These are phyloP conservation scores for Myathropa florea DNA, from an alignment of 2,888 invertebrate genomes.

Conservation along the genomic window DNA sequence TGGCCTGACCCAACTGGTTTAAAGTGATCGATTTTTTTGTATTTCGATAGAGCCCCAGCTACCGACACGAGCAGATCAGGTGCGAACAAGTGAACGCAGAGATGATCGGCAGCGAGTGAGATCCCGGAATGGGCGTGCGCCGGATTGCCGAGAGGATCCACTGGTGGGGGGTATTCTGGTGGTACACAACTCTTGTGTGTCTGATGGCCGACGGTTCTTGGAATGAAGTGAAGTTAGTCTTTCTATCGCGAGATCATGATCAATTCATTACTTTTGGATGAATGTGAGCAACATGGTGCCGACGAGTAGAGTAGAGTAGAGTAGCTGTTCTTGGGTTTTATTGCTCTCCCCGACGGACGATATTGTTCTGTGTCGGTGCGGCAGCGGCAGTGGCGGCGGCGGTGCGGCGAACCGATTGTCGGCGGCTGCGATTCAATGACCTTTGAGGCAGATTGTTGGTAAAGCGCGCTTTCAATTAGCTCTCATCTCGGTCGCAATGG, in stretches of 20 bases:
- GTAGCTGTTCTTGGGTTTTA: slow-evolving; percentile 29
- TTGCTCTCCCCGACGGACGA: slow-evolving; percentile 8
- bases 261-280: slow-evolving; percentile 61
- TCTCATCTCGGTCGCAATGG: slow-evolving; percentile 5
- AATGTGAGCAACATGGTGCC: slow-evolving; percentile 19
- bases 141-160: slow-evolving; percentile 1
- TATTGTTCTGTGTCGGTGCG: slow-evolving; percentile 44
- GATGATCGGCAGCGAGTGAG: slow-evolving; percentile 23
- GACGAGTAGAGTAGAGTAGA: slow-evolving; percentile 21
- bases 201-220: slow-evolving; percentile 54
- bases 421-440: slow-evolving; percentile 62
- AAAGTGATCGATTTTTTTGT: background rate
- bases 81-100: slow-evolving; percentile 63
- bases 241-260: slow-evolving; percentile 66
- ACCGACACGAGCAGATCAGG: slow-evolving; percentile 62
- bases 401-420: slow-evolving; percentile 43
- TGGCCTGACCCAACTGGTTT: slow-evolving; percentile 8
- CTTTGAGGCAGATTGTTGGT: slow-evolving; percentile 35
- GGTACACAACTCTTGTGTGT: background rate
- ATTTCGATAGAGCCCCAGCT: slow-evolving; percentile 27
- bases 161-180: background rate
- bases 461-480: slow-evolving; percentile 50
- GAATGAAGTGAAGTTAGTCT: slow-evolving; percentile 59
- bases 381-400: background rate
- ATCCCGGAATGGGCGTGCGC: slow-evolving; percentile 31